A percentile compares a stretch with the other conserved stretches of the same genome.
phyloP scores from a whole-genome alignment of 2,888 invertebrate genomes.

The Mechanitis mazaeus region DNA sequence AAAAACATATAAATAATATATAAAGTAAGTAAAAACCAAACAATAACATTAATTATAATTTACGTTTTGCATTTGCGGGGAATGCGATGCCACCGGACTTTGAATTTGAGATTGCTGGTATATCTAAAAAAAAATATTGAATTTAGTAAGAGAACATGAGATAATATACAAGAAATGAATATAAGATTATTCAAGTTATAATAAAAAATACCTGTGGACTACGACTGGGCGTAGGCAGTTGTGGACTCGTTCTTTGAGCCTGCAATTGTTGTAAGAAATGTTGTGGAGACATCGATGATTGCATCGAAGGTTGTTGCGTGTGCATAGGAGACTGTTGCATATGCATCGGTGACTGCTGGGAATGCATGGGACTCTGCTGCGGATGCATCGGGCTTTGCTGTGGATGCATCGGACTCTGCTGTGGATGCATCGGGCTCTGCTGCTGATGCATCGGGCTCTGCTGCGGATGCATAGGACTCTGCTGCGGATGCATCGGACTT shows the following conservation, averaged over 20 bases:
- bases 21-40: too few relatives aligned
- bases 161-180: too few relatives aligned
- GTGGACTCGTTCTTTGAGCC: conserved; percentile 68
- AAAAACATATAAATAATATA: conserved; percentile 1
- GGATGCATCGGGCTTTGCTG: conserved; percentile 57
- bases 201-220: conserved; percentile 59
- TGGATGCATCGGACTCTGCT: conserved; percentile 52
- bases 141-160: not conserved
- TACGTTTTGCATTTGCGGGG: conserved; percentile 69
- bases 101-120: conserved; percentile 72
- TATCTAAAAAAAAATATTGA: conserved; percentile 47
- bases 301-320: conserved; percentile 52
- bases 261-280: conserved; percentile 55
- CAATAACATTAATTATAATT: conserved; percentile 30
- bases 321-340: conserved; percentile 51
- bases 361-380: conserved; percentile 52
- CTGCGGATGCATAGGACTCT: conserved; percentile 56
- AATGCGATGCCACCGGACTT: conserved; percentile 69
- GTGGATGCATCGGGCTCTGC: conserved; percentile 51
- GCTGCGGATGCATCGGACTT: conserved; percentile 52
- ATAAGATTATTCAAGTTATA: not conserved
- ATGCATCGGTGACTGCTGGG: conserved; percentile 45
- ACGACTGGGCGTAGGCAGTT: conserved; percentile 67
- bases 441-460: conserved; percentile 55
- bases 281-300: conserved; percentile 44